Conservation (phyloP, 2,797 vertebrate genomes). For the Pipistrellus pipistrellus region DNA sequence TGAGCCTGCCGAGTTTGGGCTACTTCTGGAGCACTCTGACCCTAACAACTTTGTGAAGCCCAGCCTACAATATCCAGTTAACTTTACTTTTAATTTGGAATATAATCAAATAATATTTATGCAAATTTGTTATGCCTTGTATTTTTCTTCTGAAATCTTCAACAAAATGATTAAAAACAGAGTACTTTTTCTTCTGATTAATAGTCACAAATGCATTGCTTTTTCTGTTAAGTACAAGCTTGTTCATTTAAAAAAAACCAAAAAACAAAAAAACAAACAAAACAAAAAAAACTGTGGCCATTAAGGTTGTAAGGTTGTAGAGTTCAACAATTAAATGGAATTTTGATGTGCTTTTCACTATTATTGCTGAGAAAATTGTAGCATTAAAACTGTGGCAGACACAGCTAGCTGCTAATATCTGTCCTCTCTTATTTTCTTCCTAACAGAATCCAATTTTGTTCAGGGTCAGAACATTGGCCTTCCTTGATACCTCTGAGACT, state of each 20-base stretch:
- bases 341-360: slow-evolving; percentile 52
- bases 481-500: background rate
- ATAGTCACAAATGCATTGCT: slow-evolving; percentile 30
- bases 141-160: slow-evolving; percentile 46
- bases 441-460: slow-evolving; percentile 18
- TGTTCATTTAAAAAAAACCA: slow-evolving; percentile 55
- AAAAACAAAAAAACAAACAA: too few relatives aligned
- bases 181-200: slow-evolving; percentile 62
- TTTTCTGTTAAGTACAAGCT: slow-evolving; percentile 66
- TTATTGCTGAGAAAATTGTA: slow-evolving; percentile 38
- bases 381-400: slow-evolving; percentile 34
- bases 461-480: background rate
- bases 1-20: background rate
- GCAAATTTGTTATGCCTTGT: slow-evolving; percentile 7
- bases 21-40: background rate
- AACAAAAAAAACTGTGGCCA: background rate
- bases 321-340: slow-evolving; percentile 59
- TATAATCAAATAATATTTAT: slow-evolving; percentile 43
- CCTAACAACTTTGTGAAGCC: background rate
- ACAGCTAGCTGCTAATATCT: background rate
- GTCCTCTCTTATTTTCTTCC: background rate
- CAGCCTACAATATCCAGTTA: background rate
- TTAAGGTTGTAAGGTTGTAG: slow-evolving; percentile 53
- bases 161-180: slow-evolving; percentile 59
- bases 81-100: slow-evolving; percentile 29